Conservation (phyloP, 2,797 vertebrate genomes). For the Myotis findleyi region DNA sequence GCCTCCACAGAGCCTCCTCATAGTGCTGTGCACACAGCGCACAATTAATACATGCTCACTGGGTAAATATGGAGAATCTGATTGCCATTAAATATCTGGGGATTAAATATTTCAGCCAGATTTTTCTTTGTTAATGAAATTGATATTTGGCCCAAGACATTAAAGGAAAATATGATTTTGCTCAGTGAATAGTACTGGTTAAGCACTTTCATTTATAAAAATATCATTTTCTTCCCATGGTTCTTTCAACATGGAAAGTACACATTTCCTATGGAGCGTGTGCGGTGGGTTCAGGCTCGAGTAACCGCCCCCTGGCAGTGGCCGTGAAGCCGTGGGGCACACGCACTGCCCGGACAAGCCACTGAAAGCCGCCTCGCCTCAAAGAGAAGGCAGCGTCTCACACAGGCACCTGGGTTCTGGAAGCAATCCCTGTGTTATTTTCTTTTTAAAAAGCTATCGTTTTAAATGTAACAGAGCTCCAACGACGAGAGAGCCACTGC, state of each 20-base stretch:
- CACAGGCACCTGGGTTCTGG: slow-evolving; percentile 69
- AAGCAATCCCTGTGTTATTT: slow-evolving; percentile 75
- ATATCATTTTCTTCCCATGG: slow-evolving; percentile 63
- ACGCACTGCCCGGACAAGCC: neutral
- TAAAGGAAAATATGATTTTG: slow-evolving; percentile 63
- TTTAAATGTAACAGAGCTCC: slow-evolving; percentile 66
- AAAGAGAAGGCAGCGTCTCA: slow-evolving; percentile 36
- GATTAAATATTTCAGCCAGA: neutral
- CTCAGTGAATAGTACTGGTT: slow-evolving; percentile 53
- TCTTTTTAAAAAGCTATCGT: slow-evolving; percentile 59
- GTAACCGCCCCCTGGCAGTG: neutral
- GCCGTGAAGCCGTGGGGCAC: neutral
- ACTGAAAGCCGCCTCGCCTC: neutral
- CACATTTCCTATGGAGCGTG: slow-evolving; percentile 44
- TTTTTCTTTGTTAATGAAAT: slow-evolving; percentile 48
- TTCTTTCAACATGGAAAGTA: slow-evolving; percentile 58
- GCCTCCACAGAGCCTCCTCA: neutral
- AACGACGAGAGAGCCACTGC: neutral
- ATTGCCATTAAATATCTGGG: neutral
- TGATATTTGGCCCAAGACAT: neutral
- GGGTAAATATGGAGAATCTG: neutral
- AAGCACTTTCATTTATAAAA: slow-evolving; percentile 67
- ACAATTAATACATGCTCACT: neutral
- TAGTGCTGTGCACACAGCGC: neutral
- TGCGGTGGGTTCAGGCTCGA: neutral